These are phyloP conservation scores for Zaprionus tsacasi DNA, from an alignment of 1,140 invertebrate genomes.

Conservation along the genomic window DNA sequence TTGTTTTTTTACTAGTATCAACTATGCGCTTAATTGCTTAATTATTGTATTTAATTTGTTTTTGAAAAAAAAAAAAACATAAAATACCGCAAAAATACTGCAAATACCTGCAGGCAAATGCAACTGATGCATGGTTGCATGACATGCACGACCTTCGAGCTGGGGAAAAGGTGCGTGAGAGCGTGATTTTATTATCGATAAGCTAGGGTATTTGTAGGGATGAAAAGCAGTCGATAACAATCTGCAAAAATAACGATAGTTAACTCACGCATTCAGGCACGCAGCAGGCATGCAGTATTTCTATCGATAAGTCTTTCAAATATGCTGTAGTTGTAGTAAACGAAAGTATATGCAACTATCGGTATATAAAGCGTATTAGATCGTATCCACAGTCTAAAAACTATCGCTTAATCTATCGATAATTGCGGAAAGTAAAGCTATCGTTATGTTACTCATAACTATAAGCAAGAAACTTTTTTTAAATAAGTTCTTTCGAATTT, in stretches of 20 bases:
- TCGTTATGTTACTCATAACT: too few species aligned
- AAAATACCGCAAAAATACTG: neutral
- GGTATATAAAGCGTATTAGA: neutral
- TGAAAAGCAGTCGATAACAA: neutral
- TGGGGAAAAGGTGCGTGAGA: neutral
- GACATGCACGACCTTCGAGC: neutral
- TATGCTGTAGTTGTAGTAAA: too few species aligned
- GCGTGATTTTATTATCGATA: neutral
- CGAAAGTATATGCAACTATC: neutral
- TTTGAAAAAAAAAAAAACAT: slow-evolving; percentile 1
- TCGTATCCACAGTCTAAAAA: too few species aligned
- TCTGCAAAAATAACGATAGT: neutral
- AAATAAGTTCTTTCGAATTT: too few species aligned
- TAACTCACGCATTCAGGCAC: neutral
- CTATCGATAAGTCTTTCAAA: neutral
- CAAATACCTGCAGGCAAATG: neutral
- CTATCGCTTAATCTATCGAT: too few species aligned
- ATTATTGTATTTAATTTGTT: slow-evolving; percentile 4
- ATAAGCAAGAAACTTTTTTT: too few species aligned
- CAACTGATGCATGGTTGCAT: neutral
- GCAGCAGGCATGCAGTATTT: neutral
- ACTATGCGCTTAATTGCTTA: slow-evolving; percentile 11
- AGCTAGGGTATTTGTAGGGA: neutral
- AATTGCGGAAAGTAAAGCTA: too few species aligned
- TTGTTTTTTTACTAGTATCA: neutral